Base-by-base conservation (phyloP, 1,140 invertebrate species). In the Ericerus pela region DNA sequence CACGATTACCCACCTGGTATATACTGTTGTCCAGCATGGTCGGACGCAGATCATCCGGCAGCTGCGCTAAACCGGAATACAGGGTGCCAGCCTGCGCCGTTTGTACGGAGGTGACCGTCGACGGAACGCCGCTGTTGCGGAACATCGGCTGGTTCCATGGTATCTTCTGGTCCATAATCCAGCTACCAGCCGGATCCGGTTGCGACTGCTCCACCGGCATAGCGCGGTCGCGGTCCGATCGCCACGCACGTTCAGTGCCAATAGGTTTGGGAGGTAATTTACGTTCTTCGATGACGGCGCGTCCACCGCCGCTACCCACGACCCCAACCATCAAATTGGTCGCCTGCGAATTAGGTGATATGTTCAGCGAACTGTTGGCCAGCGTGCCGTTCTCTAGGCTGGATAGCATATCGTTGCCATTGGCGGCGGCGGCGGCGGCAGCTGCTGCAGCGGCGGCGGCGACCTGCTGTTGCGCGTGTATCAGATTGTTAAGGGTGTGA, bases 261-360 rank as follows among this genome's bases (percentile, higher is more conserved):
- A 86, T 86, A 18, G 84, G 82, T 6, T 81, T 76, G 27, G 81
- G 81, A n/a, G 61, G 61, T 60, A 79, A 75, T 64, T 85, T 84
- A 36, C 82, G 75, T 61, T 83, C 80, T 63, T 85, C 80, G 56
- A 75, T 64, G 43, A 70, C 66, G 47, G 18, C 41, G 41, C 20
- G n/a, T n/a, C n/a, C 74, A 75, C 1, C 78, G 75, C 33, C 78
- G 79, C 71, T 80, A 77, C 26, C 77, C 72, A n/a, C 79, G 65
- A 11, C 67, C 53, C 14, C 36, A 3, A 24, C 41, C 10, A 47
- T 22, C 20, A 47, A 14, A 4, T 20, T n/a, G n/a, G n/a, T 47
- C 11, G 41, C 20, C 22, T 47, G 22, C 20, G 41, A 47, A 57
- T 67, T 68, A 6, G 59, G 62, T 0, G 70, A 69, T 18, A 73